Evolutionary conservation across 2,888 invertebrate genomes (phyloP), one percentile per base, ranked within the genome.

Genomic region (Morpho helenor): DNA sequence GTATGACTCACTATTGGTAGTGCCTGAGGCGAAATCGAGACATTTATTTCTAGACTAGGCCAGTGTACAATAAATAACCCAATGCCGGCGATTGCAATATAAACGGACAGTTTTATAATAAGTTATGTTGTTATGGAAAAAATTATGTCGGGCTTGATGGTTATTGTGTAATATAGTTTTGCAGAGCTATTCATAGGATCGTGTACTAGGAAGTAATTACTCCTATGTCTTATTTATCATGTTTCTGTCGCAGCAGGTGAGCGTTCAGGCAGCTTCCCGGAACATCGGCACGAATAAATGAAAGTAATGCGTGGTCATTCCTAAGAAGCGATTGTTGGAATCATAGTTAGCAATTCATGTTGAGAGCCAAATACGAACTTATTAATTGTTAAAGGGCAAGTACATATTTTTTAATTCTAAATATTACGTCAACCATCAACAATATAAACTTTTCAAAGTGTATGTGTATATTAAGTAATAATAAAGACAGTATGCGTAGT

Each of bases 171-270:
- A 78, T 67, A 80, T 79, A 80, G 74, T 80, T 80, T 81, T 73
- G 72, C 70, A 72, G 69, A 72, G 69, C 82, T 81, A 82, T 85
- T 83, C 80, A 77, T 82, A 69, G 73, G 74, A 72, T 75, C 72
- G 69, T 68, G 74, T 75, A 76, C 79, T 82, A 84, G 85, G 88
- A 87, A 87, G 84, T 82, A 85, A 88, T 87, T 86, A 86, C 84
- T 87, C 76, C 77, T 79, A 77, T 76, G 79, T 79, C 81, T 82
- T 86, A 85, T 86, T 85, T 83, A 84, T 86, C 85, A 82, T 77
- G 75, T 76, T 72, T 74, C 75, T 79, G 82, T 74, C 87, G 65
- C 85, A 82, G 86, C 87, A 84, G 88, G 86, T 84, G 85, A 80
- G 76, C 73, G 75, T 67, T 70, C 66, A 67, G 70, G 67, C 68